Evolutionary conservation across 23 tunicate species (phyloP).

Genomic region (Trididemnum miniatum): DNA sequence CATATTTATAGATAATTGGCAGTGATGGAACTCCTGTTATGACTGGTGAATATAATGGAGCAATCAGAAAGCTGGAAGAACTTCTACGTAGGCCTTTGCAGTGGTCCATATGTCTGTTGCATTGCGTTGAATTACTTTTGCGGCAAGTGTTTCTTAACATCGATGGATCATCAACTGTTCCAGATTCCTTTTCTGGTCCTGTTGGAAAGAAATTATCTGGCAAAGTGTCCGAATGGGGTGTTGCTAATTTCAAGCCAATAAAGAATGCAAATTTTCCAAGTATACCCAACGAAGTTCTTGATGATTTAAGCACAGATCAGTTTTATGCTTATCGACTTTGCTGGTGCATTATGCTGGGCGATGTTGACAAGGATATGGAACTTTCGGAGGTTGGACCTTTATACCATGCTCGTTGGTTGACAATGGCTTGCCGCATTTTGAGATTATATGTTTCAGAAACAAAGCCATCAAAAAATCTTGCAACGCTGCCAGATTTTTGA

Average conservation of each 20-base stretch:
- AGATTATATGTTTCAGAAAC: background rate
- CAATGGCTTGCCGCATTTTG: conserved; percentile 9
- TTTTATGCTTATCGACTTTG: background rate
- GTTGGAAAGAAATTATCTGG: background rate
- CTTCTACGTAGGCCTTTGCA: no score
- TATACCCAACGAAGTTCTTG: no score
- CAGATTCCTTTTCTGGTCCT: no score
- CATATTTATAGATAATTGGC: background rate
- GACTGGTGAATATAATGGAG: no score
- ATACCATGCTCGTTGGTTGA: conserved; percentile 8
- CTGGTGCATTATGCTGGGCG: no score
- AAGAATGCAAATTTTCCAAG: no score
- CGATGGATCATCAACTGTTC: no score
- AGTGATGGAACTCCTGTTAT: background rate
- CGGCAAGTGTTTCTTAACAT: background rate
- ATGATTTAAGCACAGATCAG: no score
- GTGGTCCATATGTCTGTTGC: no score
- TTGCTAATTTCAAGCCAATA: no score
- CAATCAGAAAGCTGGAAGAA: no score
- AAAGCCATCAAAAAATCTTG: background rate
- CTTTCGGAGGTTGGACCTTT: conserved; percentile 11
- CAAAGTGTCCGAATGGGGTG: background rate
- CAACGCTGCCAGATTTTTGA: background rate
- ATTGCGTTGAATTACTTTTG: background rate
- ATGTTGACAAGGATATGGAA: conserved; percentile 2